Conservation (phyloP, 2,888 invertebrate species). For the Timema cristinae region DNA sequence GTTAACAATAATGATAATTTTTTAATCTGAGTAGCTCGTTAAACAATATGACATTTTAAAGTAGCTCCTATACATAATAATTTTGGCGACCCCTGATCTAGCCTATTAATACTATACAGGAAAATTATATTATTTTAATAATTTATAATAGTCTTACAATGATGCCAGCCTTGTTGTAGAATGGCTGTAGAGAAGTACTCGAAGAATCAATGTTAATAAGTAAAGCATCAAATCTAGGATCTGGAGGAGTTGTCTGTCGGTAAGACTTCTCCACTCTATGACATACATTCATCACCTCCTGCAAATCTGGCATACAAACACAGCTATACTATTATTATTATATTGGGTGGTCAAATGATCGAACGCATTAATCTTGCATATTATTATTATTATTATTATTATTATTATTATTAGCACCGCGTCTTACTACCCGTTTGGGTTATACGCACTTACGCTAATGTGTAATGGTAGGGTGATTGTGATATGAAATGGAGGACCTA, state of each 20-base stretch:
- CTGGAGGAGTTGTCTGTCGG: slow-evolving; percentile 44
- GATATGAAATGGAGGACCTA: no score
- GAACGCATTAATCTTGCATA: no score
- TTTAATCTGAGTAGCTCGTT: background rate
- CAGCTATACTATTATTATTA: no score
- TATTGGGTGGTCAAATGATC: no score
- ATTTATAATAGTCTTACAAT: slow-evolving; percentile 38
- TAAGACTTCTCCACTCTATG: slow-evolving; percentile 46
- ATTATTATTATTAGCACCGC: no score
- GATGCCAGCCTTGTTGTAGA: slow-evolving; percentile 42
- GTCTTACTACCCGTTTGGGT: no score
- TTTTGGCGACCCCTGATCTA: no score
- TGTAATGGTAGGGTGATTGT: no score
- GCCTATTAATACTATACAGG: background rate
- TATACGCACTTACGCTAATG: no score
- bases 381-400: no score
- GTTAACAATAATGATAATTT: background rate
- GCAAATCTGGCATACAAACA: slow-evolving; percentile 41
- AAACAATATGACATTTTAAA: no score
- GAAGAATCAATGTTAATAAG: slow-evolving; percentile 45
- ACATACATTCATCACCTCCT: slow-evolving; percentile 48
- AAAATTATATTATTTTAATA: background rate
- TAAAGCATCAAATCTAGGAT: slow-evolving; percentile 45
- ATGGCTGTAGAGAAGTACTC: slow-evolving; percentile 47
- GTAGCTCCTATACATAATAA: no score